phyloP scores from a whole-genome alignment of 2,888 invertebrate genomes.

The Aethes cnicana region DNA sequence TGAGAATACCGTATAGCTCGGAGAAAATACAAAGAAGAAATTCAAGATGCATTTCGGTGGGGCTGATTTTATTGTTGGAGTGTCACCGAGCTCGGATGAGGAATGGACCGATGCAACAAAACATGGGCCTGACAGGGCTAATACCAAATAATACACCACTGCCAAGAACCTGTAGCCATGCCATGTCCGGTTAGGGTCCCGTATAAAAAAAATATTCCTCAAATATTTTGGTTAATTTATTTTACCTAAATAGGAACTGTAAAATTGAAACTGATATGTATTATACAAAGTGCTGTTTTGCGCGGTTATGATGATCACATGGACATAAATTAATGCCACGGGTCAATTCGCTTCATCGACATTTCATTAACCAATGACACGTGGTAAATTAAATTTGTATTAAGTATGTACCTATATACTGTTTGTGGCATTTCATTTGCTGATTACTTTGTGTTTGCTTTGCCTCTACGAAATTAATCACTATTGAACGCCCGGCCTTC shows the following conservation, averaged over 20 bases:
- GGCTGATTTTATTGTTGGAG: slow-evolving; percentile 21
- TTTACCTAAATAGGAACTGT: not conserved
- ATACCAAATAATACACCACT: slow-evolving; percentile 21
- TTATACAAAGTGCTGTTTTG: too few species aligned
- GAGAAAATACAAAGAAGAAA: slow-evolving; percentile 16
- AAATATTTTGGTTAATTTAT: slow-evolving; percentile 6
- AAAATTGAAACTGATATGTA: not conserved
- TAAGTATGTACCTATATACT: too few species aligned
- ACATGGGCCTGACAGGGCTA: slow-evolving; percentile 11
- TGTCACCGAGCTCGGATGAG: slow-evolving; percentile 21
- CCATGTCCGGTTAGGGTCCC: too few species aligned
- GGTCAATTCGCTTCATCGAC: slow-evolving; percentile 44
- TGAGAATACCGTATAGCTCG: slow-evolving; percentile 7
- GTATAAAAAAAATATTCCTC: too few species aligned
- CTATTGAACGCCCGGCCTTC: slow-evolving; percentile 14
- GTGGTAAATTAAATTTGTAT: slow-evolving; percentile 37
- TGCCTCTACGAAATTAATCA: slow-evolving; percentile 23
- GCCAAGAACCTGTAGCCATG: too few species aligned
- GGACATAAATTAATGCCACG: slow-evolving; percentile 40
- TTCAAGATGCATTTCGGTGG: slow-evolving; percentile 17
- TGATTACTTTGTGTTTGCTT: slow-evolving; percentile 31
- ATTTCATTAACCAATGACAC: slow-evolving; percentile 49
- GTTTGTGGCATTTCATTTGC: slow-evolving; percentile 36
- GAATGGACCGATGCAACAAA: slow-evolving; percentile 19
- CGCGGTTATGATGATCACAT: slow-evolving; percentile 12